A percentile compares a stretch with the other conserved stretches of the same genome.
phyloP scores from a whole-genome alignment of 2,888 invertebrate genomes.

The Theretra japonica region DNA sequence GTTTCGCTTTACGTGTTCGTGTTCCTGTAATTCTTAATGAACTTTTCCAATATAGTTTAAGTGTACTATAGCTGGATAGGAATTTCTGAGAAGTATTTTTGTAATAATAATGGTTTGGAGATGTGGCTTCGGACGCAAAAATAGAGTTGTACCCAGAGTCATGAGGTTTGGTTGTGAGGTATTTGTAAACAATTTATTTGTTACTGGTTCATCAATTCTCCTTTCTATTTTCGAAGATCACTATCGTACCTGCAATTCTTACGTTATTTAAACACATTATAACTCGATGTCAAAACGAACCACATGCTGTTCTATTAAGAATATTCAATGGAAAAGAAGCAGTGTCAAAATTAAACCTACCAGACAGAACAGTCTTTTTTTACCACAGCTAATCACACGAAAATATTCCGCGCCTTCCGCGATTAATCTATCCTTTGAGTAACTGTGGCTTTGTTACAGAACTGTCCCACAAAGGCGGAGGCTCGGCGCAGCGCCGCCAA shows the following conservation, averaged over 20 bases:
- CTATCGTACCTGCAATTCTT: no score
- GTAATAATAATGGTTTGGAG: background rate
- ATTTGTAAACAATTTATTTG: no score
- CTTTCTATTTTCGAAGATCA: no score
- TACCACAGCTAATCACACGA: background rate
- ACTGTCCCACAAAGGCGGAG: constrained; percentile 97
- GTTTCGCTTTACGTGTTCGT: background rate
- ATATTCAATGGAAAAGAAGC: no score
- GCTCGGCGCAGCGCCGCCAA: constrained; percentile 97
- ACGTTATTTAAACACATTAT: no score
- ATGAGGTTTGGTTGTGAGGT: no score
- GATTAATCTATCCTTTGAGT: background rate
- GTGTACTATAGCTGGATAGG: background rate
- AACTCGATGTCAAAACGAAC: no score
- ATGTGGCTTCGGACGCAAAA: background rate
- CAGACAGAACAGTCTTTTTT: background rate
- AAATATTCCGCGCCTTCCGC: background rate
- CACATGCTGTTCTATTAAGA: no score
- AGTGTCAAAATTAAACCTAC: no score
- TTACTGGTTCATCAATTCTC: no score
- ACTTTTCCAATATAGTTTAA: constrained; percentile 2
- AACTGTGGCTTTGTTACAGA: constrained; percentile 77
- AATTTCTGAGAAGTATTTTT: background rate
- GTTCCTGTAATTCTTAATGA: background rate
- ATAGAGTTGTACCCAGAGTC: no score